Evolutionary conservation across 2,888 invertebrate species (phyloP), one percentile per base, ranked within the genome.

Genomic region (Ophion slaviceki): DNA sequence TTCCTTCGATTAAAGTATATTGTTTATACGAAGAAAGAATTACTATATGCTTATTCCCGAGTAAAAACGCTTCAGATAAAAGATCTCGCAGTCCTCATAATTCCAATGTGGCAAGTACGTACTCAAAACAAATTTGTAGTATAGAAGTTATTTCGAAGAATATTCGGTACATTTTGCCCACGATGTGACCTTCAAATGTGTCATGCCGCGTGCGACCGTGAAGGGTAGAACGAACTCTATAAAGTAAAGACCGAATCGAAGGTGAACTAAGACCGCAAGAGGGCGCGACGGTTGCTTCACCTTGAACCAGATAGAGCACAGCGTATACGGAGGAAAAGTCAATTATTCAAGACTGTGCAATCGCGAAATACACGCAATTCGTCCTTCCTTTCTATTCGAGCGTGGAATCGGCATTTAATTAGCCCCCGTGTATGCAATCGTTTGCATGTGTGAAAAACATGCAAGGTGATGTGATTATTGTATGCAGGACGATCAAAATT

Each of bases 331-430:
- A 70, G 77, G 67, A 85, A 79, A 85, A 57, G 64, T 67, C 40
- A n/a, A 80, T 80, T 72, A 71, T 59, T n/a, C 68, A 64, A 61
- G 47, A 11, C 40, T 61, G 28, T 72, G 71, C 67, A 24, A 8
- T 40, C 40, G 40, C 40, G 6, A 11, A 72, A 66, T 14, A 67
- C 74, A 40, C 45, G 45, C 80, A 77, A 82, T 86, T 86, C 80
- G 76, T 79, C 72, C 80, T 85, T 80, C 70, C 82, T 72, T 82
- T 85, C 85, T 79, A 79, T 85, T 76, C 57, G 61, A 71, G 72
- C 82, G 82, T 77, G 82, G 82, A 20, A 57, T 20, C 36, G 53
- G 57, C 14, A 77, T 36, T 32, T 40, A 40, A 20, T 8, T 47
- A 8, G 24, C 24, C 8, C 40, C 20, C 28, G 10, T 32, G 24